These are phyloP conservation scores for Mormyrus lacerda DNA, from an alignment of 2,113 vertebrate genomes.

Conservation along the genomic window DNA sequence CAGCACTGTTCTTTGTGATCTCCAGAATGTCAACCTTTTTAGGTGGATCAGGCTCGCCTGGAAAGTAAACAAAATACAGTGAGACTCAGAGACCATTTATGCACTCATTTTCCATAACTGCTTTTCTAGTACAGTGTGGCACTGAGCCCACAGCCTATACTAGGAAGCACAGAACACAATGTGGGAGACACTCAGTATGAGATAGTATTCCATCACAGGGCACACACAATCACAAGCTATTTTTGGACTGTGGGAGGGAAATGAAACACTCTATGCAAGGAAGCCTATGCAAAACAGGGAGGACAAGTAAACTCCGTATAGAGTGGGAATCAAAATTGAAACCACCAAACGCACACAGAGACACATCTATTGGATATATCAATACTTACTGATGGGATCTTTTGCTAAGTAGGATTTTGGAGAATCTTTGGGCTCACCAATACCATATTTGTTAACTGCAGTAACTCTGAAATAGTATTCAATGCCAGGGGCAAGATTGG, in stretches of 20 bases:
- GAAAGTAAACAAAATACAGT: slow-evolving; percentile 5
- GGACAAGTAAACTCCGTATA: neutral
- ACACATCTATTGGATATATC: neutral
- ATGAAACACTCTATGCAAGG: neutral
- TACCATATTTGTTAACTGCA: slow-evolving; percentile 92
- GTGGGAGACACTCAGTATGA: neutral
- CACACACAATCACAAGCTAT: neutral
- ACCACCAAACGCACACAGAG: neutral
- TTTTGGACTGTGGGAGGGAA: neutral
- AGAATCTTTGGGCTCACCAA: slow-evolving; percentile 82
- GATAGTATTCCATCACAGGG: neutral
- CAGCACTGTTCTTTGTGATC: slow-evolving; percentile 85
- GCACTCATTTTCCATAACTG: neutral
- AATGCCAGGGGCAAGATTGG: slow-evolving; percentile 76
- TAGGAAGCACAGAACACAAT: neutral
- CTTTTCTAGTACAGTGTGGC: neutral
- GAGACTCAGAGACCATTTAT: neutral
- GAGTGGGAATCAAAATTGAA: neutral
- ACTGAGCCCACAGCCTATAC: neutral
- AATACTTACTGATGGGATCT: slow-evolving; percentile 85
- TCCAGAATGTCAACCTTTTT: slow-evolving; percentile 93
- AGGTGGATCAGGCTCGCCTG: slow-evolving; percentile 94
- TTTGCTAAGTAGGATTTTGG: slow-evolving; percentile 82
- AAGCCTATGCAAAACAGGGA: neutral
- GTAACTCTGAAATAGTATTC: slow-evolving; percentile 95